These are phyloP conservation scores for Mallotus villosus DNA, from an alignment of 2,797 vertebrate species.

Conservation along the genomic window DNA sequence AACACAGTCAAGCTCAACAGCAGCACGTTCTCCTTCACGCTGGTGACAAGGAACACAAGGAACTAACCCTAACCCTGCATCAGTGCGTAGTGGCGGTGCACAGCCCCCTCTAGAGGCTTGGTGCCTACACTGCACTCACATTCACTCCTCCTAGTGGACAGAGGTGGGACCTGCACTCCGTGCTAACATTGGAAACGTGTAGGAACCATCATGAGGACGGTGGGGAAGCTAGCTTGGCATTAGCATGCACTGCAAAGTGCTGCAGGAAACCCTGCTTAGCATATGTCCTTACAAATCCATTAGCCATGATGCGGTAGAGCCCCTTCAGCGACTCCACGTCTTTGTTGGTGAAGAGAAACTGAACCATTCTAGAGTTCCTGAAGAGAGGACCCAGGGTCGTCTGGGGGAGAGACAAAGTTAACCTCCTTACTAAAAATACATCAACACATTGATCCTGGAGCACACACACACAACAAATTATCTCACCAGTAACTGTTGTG, in stretches of 20 bases:
- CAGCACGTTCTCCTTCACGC: slow-evolving; percentile 13
- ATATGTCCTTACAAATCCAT: slow-evolving; percentile 84
- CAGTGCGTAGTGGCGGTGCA: slow-evolving; percentile 8
- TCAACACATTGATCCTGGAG: not conserved
- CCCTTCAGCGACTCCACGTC: slow-evolving; percentile 92
- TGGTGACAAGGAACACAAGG: slow-evolving; percentile 26
- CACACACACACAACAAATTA: not conserved
- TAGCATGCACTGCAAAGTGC: not conserved
- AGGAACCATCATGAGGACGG: slow-evolving; percentile 3
- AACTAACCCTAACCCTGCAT: too few relatives aligned
- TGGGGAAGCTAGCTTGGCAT: not conserved
- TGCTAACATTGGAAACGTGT: slow-evolving; percentile 7
- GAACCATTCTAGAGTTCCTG: slow-evolving; percentile 93
- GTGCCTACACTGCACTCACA: slow-evolving; percentile 36
- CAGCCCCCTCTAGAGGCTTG: slow-evolving; percentile 47
- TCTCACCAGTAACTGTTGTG: slow-evolving; percentile 87
- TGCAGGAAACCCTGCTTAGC: not conserved
- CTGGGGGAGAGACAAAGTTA: slow-evolving; percentile 53
- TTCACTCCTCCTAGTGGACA: slow-evolving; percentile 38
- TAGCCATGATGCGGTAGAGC: slow-evolving; percentile 92
- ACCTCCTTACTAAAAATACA: not conserved
- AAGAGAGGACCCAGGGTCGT: slow-evolving; percentile 90
- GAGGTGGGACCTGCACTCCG: slow-evolving; percentile 28
- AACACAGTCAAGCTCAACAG: slow-evolving; percentile 26
- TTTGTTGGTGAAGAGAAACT: slow-evolving; percentile 91